Base-by-base conservation (phyloP, 2,113 vertebrate species). In the Trogon melanurus region DNA sequence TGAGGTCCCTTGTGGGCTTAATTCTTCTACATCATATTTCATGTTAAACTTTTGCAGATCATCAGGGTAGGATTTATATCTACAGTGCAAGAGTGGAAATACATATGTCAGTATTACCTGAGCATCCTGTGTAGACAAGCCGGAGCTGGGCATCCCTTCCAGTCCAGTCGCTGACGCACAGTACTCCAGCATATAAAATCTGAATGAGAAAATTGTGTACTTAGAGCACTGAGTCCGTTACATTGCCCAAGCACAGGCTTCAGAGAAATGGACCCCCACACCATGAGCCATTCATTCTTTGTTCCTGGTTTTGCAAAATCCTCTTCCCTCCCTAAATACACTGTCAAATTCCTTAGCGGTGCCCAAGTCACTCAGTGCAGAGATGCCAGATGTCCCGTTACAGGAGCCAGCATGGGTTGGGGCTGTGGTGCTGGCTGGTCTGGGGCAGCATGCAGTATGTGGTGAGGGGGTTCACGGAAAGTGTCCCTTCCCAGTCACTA, bases 331-430 rank as follows among this genome's bases (percentile, higher is more conserved):
- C 27, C 27, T 50, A 6, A 54, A 62, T 13, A 26, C 5, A 0
- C 18, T 6, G n/a, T 11, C 54, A 62, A 10, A 8, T 44, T 29
- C 5, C 10, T 9, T 26, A 8, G 26, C 0, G 1, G 20, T 79
- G 67, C 61, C 57, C 7, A 8, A 32, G 65, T 16, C 36, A 15
- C 47, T 53, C 21, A 0, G 30, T 56, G 73, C 65, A 73, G 76
- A 22, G 57, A 6, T 2, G 4, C 11, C 32, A 32, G 21, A 7
- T 60, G 32, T 51, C 29, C 27, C 3, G 0, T 5, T 2, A 15
- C 58, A 57, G 73, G 48, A 54, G 50, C 60, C 19, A 11, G 47
- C 48, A 71, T 5, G 13, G 18, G 58, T 1, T 0, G 10, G 58
- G 38, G 36, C 2, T 1, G 48, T 5, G 6, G 58, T 58, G 18